Evolutionary conservation across 30 jellyfish, hydroid and myxozoan species (phyloP), one percentile per base, ranked within the genome.

Genomic region (Phacellophora camtschatica): DNA sequence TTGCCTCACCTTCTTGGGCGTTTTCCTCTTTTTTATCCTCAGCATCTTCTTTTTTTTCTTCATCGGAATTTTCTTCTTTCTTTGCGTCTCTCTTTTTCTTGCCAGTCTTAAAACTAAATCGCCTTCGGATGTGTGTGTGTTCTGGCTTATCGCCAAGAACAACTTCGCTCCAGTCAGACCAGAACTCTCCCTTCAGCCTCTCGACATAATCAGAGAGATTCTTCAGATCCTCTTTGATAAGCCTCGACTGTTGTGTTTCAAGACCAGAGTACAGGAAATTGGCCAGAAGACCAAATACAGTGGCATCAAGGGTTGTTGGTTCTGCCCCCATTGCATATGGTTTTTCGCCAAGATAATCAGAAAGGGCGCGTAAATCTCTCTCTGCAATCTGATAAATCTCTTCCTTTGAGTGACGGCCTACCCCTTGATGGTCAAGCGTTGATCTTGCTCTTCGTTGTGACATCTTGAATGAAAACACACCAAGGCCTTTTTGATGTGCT

Each of bases 151-250:
- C 98, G 11, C 98, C 96, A 50, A 71, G 71, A 13, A 92, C 88
- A 87, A 92, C 69, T 7, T 92, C 98, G 39, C 27, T 51, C 98
- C 98, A 92, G 84, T 92, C 98, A 22, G 83, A 36, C 96, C 96
- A 92, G 63, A 70, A 84, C 46, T 83, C 95, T 22, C 71, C 85
- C 79, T 92, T 92, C 82, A 92, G 43, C 45, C 95, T 70, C 80
- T 92, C 96, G 25, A 94, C 83, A 48, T 73, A 92, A n/a, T 69
- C 92, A 0, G 77, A 32, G 9, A 92, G 79, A 67, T 92, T 92
- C 46, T 50, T 51, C 59, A 83, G 41, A 29, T 80, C 88, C 42
- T 84, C 94, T 36, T 85, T 84, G 69, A 92, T 57, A 69, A 84
- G 54, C 29, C 51, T 68, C 6, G 85, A 78, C 31, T 74, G 94